phyloP scores from a whole-genome alignment of 2,888 invertebrate genomes.

The Acrobasis consociella region DNA sequence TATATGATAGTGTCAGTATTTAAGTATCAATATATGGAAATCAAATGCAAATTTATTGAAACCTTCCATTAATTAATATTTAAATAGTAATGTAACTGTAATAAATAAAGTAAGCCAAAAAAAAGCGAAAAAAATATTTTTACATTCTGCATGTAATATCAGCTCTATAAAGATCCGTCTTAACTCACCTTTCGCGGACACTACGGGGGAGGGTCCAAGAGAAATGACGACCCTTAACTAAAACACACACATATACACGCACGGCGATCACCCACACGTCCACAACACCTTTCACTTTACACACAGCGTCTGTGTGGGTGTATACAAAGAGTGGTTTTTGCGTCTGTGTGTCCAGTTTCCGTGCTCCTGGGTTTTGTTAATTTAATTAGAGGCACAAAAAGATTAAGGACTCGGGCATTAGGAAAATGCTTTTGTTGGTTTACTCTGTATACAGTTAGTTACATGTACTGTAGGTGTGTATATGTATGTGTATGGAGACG shows the following conservation, averaged over 20 bases:
- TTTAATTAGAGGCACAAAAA: slow-evolving; percentile 83
- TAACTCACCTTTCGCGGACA: slow-evolving; percentile 83
- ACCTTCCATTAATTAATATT: too few relatives aligned
- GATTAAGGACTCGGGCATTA: slow-evolving; percentile 80
- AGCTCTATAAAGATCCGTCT: slow-evolving; percentile 61
- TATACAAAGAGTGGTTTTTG: slow-evolving; percentile 42
- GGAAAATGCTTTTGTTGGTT: slow-evolving; percentile 71
- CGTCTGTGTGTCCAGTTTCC: slow-evolving; percentile 78
- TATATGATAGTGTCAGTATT: too few relatives aligned
- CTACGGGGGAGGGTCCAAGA: slow-evolving; percentile 83
- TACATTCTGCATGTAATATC: slow-evolving; percentile 38
- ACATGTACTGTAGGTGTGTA: background rate
- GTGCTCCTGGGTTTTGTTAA: slow-evolving; percentile 80
- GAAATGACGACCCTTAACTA: slow-evolving; percentile 84
- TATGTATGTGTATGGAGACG: background rate
- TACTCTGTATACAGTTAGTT: slow-evolving; percentile 36
- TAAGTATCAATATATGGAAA: too few relatives aligned
- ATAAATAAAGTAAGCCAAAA: too few relatives aligned
- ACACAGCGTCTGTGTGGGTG: slow-evolving; percentile 41
- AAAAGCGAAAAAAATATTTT: too few relatives aligned
- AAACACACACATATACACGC: slow-evolving; percentile 77
- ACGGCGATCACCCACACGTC: slow-evolving; percentile 62
- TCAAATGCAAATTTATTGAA: too few relatives aligned
- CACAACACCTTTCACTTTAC: slow-evolving; percentile 47
- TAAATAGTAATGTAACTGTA: too few relatives aligned